phyloP scores from a whole-genome alignment of 2,888 invertebrate species.

The Hyposoter dolosus region DNA sequence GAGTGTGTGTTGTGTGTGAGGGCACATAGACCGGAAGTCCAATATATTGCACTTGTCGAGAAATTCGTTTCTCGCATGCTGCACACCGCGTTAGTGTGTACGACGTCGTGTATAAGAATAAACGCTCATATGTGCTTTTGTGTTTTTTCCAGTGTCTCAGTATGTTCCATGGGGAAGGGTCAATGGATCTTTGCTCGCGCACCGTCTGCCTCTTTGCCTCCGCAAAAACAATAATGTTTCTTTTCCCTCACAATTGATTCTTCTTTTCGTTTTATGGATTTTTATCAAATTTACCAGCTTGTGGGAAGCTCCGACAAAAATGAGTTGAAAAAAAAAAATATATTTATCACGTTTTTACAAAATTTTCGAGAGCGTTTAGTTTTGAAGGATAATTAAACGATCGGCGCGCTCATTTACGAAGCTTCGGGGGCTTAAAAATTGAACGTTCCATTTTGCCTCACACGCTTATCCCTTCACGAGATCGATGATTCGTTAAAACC shows the following conservation, averaged over 20 bases:
- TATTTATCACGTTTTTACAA: too few species aligned
- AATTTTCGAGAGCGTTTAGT: too few species aligned
- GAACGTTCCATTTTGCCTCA: background rate
- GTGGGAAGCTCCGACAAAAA: slow-evolving; percentile 3
- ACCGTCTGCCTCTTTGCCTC: background rate
- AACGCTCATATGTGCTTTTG: background rate
- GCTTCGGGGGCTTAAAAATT: background rate
- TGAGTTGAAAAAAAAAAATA: slow-evolving; percentile 11
- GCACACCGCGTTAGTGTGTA: slow-evolving; percentile 53
- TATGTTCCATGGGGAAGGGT: slow-evolving; percentile 29
- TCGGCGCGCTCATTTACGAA: background rate
- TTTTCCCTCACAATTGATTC: slow-evolving; percentile 40
- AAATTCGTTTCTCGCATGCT: slow-evolving; percentile 72
- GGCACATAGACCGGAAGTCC: slow-evolving; percentile 56
- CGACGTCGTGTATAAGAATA: slow-evolving; percentile 47
- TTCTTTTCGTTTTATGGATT: slow-evolving; percentile 16
- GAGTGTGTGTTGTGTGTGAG: slow-evolving; percentile 26
- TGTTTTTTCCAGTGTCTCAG: slow-evolving; percentile 23
- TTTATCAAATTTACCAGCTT: background rate
- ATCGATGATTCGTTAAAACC: slow-evolving; percentile 16
- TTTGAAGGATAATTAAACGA: background rate
- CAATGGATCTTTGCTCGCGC: slow-evolving; percentile 45
- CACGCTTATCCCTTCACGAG: background rate
- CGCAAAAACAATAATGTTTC: slow-evolving; percentile 32
- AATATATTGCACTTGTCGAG: slow-evolving; percentile 73